phyloP scores from a whole-genome alignment of 2,113 vertebrate species.

The Callipepla californica region DNA sequence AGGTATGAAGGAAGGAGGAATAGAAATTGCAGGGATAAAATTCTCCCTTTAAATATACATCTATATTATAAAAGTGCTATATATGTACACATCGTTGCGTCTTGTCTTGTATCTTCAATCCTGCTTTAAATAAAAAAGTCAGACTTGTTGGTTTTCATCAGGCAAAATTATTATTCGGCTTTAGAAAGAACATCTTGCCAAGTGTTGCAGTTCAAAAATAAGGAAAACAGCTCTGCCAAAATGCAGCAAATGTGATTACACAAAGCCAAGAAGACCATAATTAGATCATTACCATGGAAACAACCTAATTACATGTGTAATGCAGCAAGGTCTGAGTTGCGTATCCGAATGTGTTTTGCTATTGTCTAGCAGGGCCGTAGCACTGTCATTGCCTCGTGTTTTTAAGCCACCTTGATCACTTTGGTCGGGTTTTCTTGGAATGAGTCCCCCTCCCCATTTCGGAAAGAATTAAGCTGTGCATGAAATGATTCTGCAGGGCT shows the following conservation, averaged over 20 bases:
- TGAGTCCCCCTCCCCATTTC: neutral
- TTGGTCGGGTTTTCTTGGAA: conserved; percentile 43
- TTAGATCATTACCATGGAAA: conserved; percentile 89
- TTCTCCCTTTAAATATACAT: conserved; percentile 43
- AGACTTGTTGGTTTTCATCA: conserved; percentile 63
- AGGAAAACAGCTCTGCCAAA: conserved; percentile 83
- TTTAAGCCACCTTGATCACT: conserved; percentile 68
- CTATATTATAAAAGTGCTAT: conserved; percentile 18
- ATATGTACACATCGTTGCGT: conserved; percentile 22
- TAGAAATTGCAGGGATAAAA: conserved; percentile 60
- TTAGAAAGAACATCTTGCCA: conserved; percentile 80
- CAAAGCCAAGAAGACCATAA: conserved; percentile 84
- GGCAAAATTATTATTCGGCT: conserved; percentile 80
- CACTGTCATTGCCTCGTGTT: conserved; percentile 49
- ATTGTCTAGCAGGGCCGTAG: conserved; percentile 73
- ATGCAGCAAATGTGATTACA: conserved; percentile 85
- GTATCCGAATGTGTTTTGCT: conserved; percentile 77
- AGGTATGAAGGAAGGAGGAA: conserved; percentile 44
- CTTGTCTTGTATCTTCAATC: conserved; percentile 64
- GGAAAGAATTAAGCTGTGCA: conserved; percentile 32
- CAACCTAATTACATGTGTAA: conserved; percentile 87
- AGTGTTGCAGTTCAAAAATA: conserved; percentile 83
- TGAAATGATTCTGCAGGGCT: neutral
- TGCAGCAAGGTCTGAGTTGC: conserved; percentile 78
- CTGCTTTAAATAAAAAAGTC: conserved; percentile 72